Base-by-base conservation (phyloP, 2,113 vertebrate species). In the Orthonyx spaldingii region DNA sequence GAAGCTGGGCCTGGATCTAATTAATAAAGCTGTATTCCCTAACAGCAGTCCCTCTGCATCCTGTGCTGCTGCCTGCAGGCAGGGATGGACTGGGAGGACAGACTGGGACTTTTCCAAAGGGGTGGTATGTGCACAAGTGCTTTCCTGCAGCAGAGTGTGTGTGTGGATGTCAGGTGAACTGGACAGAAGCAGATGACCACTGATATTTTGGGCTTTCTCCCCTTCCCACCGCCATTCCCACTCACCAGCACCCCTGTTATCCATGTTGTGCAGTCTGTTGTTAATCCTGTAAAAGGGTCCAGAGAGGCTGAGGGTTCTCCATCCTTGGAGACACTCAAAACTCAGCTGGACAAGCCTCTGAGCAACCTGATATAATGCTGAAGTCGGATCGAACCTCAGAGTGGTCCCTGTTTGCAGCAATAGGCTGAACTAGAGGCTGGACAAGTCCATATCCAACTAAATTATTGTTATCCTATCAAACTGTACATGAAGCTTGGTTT, bases 261-360 rank as follows among this genome's bases (percentile, higher is more conserved):
- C 27, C 35, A 4, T 24, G 24, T 26, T 1, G 0, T 5, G 3
- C 9, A 28, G 12, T 16, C 27, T 77, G 39, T 21, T 49, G 16
- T 65, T 69, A 47, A 16, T 13, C 19, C 32, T 66, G 24, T 24
- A 35, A 41, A 87, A 71, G 13, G 11, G 35, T 61, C 11, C 47
- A 63, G 39, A 16, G 44, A 33, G 39, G 23, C 16, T 46, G 9
- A 2, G 4, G 39, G 8, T 13, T 71, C 49, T 79, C 30, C 32
- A 28, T 37, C 13, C 76, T 47, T 72, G 57, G 47, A 30, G 28
- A 57, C 39, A 13, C 10, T 33, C 35, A 82, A 59, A 59, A 47
- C 20, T 63, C 35, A 26, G 7, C 17, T 76, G 63, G 44, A 44
- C 33, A 60, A 64, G 44, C 41, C 28, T 93, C 63, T 93, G 76